phyloP scores from a whole-genome alignment of 2,797 vertebrate genomes.

The Nasua narica region DNA sequence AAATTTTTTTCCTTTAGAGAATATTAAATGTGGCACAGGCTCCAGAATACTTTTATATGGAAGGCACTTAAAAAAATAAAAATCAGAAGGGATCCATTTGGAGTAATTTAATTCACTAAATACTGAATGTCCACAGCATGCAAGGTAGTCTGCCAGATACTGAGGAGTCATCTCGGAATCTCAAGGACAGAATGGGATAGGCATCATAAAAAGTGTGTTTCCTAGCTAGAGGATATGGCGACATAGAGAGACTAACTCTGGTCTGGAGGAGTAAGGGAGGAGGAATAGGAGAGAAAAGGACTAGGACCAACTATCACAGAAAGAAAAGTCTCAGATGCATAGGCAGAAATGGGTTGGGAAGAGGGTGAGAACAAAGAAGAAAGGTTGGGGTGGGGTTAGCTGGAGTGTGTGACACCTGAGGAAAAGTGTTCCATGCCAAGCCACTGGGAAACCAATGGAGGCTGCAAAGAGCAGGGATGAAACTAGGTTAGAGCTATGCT shows the following conservation, averaged over 20 bases:
- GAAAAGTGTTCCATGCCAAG: neutral
- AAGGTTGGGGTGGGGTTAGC: neutral
- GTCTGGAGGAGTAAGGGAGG: neutral
- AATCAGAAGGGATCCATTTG: neutral
- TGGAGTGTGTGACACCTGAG: neutral
- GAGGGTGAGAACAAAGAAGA: neutral
- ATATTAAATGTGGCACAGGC: neutral
- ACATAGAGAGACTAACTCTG: neutral
- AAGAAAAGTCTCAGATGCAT: neutral
- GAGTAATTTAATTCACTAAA: neutral
- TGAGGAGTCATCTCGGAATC: neutral
- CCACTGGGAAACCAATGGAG: neutral
- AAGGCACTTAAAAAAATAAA: neutral
- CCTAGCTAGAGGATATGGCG: neutral
- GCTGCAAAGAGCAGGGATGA: neutral
- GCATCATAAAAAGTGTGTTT: neutral
- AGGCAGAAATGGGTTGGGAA: neutral
- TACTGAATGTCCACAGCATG: neutral
- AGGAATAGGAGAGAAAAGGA: neutral
- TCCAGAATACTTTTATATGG: neutral
- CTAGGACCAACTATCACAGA: neutral
- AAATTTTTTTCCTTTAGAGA: constrained; percentile 29
- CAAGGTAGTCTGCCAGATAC: neutral
- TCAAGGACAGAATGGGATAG: neutral
- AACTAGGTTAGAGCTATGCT: neutral